A percentile compares a stretch with the other conserved stretches of the same genome.
Conservation (phyloP, 2,888 invertebrate species). For the Galerucella nymphaeae region DNA sequence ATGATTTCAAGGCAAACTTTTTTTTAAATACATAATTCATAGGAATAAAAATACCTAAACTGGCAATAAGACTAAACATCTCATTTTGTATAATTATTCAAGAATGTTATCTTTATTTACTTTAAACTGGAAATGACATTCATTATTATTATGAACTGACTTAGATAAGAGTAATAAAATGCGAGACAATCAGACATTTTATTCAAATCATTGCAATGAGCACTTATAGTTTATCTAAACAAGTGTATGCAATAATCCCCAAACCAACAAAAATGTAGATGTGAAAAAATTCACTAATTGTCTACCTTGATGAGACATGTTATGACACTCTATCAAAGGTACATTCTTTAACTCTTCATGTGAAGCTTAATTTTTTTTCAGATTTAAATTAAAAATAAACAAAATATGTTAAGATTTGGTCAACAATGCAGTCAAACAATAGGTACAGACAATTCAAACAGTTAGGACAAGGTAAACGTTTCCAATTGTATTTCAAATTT, state of each 20-base stretch:
- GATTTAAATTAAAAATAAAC: conserved; percentile 15
- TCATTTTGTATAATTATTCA: neutral
- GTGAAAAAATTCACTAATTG: no score
- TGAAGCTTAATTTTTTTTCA: conserved; percentile 6
- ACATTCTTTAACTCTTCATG: neutral
- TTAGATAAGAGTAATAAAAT: conserved; percentile 5
- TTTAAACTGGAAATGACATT: conserved; percentile 1
- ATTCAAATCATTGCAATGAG: no score
- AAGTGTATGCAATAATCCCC: no score
- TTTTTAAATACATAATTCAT: no score
- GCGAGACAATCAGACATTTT: neutral
- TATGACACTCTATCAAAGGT: no score
- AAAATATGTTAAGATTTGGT: conserved; percentile 33
- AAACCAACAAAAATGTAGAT: no score
- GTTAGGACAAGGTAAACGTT: conserved; percentile 53
- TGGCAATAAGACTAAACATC: neutral
- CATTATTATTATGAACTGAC: neutral
- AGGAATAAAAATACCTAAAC: no score
- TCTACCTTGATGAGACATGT: no score
- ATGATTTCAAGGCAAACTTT: no score
- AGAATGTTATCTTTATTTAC: conserved; percentile 15
- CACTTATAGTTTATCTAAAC: no score
- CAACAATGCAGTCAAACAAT: conserved; percentile 56
- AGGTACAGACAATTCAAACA: conserved; percentile 56
- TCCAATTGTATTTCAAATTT: conserved; percentile 8